These are phyloP conservation scores for Cyrtorhinus lividipennis DNA, from an alignment of 1,140 invertebrate genomes.

Conservation along the genomic window DNA sequence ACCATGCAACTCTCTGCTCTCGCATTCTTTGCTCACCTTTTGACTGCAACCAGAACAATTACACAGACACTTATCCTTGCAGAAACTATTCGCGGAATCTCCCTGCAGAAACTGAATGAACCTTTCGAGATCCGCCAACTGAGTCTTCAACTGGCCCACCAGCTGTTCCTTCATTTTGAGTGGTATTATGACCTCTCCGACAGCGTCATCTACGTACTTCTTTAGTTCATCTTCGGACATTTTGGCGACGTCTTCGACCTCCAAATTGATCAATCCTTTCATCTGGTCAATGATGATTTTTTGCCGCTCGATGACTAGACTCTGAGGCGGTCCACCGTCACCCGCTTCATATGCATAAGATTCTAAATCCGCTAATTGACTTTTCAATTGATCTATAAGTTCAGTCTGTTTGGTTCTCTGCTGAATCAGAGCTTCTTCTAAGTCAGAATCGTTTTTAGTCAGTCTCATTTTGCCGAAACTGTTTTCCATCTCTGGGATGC, in stretches of 20 bases:
- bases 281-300: conserved; percentile 70
- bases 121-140: conserved; percentile 90
- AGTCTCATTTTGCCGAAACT: conserved; percentile 1
- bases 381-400: conserved; percentile 78
- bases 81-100: conserved; percentile 3
- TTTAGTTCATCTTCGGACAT: conserved; percentile 58
- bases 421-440: conserved; percentile 47
- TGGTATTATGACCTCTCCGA: conserved; percentile 68
- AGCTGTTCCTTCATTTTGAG: conserved; percentile 92
- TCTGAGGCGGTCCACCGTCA: conserved; percentile 63
- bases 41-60: conserved; percentile 18
- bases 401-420: conserved; percentile 62
- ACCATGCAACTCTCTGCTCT: conserved; percentile 28
- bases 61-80: conserved; percentile 17
- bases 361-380: conserved; percentile 86
- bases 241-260: conserved; percentile 60
- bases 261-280: conserved; percentile 57
- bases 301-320: conserved; percentile 70
- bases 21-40: conserved; percentile 16
- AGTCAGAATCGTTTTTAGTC: conserved; percentile 27
- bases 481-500: conserved; percentile 56
- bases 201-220: conserved; percentile 58
- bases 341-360: conserved; percentile 84
- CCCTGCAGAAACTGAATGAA: conserved; percentile 94
- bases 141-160: conserved; percentile 87